Evolutionary conservation across 2,113 vertebrate species (phyloP).

Genomic region (Solea solea): DNA sequence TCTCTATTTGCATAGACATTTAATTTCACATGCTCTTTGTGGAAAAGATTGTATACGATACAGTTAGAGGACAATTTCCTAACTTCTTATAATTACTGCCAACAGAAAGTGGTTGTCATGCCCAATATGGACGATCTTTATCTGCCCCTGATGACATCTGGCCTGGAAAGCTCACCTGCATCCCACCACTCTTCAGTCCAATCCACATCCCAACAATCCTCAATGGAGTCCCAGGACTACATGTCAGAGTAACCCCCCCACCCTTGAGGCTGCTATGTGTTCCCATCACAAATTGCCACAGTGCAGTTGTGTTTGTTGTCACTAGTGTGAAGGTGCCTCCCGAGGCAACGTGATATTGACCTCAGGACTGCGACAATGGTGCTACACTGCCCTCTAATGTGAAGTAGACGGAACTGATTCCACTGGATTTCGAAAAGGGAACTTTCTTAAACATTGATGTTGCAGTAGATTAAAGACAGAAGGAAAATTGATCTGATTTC

Average conservation of each 20-base stretch:
- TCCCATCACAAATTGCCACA: background rate
- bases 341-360: conserved; percentile 5
- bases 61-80: too few relatives aligned
- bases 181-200: conserved; percentile 74
- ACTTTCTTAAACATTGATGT: conserved; percentile 3
- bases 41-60: too few relatives aligned
- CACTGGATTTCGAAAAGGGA: conserved; percentile 5
- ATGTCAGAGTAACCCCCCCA: conserved; percentile 58
- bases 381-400: conserved; percentile 37
- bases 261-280: background rate
- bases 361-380: conserved; percentile 11
- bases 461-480: background rate
- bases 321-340: conserved; percentile 8
- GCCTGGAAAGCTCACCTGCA: conserved; percentile 76
- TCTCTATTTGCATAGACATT: background rate
- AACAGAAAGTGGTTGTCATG: conserved; percentile 89
- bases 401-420: conserved; percentile 2
- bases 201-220: conserved; percentile 69
- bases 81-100: background rate
- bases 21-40: background rate
- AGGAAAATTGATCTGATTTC: background rate
- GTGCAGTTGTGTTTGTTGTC: conserved; percentile 12
- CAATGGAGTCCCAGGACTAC: conserved; percentile 69
- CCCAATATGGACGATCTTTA: conserved; percentile 91
- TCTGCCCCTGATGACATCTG: conserved; percentile 86